Conservation (phyloP, 2,888 invertebrate genomes). For the Bimastos eiseni region DNA sequence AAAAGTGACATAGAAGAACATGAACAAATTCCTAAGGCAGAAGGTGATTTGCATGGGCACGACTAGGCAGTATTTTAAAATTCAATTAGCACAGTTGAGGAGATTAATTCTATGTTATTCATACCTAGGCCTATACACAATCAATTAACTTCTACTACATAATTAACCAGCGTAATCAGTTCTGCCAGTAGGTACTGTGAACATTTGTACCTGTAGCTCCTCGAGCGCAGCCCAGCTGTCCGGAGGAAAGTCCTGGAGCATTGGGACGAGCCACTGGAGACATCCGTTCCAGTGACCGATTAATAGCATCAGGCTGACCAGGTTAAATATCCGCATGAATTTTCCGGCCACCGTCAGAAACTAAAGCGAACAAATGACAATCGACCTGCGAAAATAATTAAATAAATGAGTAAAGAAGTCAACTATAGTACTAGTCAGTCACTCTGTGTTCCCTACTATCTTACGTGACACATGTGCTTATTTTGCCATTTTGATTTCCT, state of each 20-base stretch:
- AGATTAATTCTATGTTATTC: too few relatives aligned
- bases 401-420: too few relatives aligned
- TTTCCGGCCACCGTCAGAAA: slow-evolving; percentile 99
- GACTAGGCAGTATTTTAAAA: too few relatives aligned
- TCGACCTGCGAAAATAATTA: neutral
- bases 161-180: neutral
- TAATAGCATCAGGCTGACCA: slow-evolving; percentile 98
- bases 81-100: too few relatives aligned
- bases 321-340: slow-evolving; percentile 99
- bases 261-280: slow-evolving; percentile 76
- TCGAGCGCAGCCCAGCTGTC: slow-evolving; percentile 99
- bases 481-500: too few relatives aligned
- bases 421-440: too few relatives aligned
- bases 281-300: slow-evolving; percentile 70
- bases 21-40: too few relatives aligned
- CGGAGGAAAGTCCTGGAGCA: slow-evolving; percentile 96
- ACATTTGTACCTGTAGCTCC: slow-evolving; percentile 41
- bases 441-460: too few relatives aligned
- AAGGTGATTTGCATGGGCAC: too few relatives aligned
- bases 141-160: neutral
- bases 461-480: too few relatives aligned
- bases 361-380: slow-evolving; percentile 71
- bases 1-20: too few relatives aligned
- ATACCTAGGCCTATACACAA: neutral
- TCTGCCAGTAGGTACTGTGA: neutral